Percentiles rank a stretch among this genome's conserved stretches.
Evolutionary conservation across 1,140 invertebrate species (phyloP).

Genomic region (Caenorhabditis tropicalis): DNA sequence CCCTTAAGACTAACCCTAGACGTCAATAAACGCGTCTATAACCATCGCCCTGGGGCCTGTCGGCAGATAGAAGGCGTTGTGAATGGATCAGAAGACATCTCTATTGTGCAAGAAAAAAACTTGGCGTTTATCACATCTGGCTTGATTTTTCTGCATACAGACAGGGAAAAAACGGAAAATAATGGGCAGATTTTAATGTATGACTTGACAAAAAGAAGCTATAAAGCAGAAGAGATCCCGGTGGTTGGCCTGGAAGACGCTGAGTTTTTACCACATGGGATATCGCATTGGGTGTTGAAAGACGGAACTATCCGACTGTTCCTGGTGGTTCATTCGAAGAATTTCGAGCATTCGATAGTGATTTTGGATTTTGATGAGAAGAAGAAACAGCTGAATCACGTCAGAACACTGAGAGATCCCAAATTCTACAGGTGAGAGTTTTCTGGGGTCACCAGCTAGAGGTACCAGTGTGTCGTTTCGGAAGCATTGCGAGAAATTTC

Average conservation of each 20-base stretch:
- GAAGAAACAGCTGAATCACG: not conserved
- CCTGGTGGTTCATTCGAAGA: not conserved
- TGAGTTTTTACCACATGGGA: constrained; percentile 27
- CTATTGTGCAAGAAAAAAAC: not conserved
- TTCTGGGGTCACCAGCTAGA: not conserved
- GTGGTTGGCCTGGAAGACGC: not conserved
- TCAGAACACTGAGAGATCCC: not conserved
- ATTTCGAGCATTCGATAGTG: constrained; percentile 43
- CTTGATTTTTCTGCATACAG: constrained; percentile 24
- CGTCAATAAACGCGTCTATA: constrained; percentile 29
- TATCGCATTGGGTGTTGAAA: constrained; percentile 39
- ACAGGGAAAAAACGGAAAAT: not conserved
- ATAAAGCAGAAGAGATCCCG: not conserved
- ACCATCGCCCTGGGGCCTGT: constrained; percentile 47
- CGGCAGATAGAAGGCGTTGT: constrained; percentile 42
- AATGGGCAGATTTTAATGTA: constrained; percentile 42
- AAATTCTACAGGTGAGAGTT: too few relatives aligned
- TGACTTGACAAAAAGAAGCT: not conserved
- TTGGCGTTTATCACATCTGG: constrained; percentile 50
- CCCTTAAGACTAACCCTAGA: constrained; percentile 29
- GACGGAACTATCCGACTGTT: not conserved
- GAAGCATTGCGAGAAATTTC: too few relatives aligned
- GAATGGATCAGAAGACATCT: constrained; percentile 48
- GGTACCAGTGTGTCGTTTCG: too few relatives aligned
- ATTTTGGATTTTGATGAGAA: constrained; percentile 34